A percentile compares a stretch with the other conserved stretches of the same genome.
Conservation (phyloP, 2,888 invertebrate genomes). For the Charanyca ferruginea region DNA sequence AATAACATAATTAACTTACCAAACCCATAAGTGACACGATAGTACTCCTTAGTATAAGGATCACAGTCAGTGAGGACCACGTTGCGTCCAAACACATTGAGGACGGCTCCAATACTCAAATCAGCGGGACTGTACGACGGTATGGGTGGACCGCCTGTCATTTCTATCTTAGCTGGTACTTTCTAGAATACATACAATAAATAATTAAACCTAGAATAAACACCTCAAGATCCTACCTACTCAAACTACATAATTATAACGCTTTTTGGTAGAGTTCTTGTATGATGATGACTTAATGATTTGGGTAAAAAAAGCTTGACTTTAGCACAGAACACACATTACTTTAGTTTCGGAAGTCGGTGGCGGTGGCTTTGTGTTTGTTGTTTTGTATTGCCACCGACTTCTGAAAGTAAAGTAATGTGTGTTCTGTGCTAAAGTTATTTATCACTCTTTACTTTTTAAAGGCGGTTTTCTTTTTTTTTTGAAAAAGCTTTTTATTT, state of each 20-base stretch:
- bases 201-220: not conserved
- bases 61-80: constrained; percentile 96
- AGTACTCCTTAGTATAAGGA: constrained; percentile 96
- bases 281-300: not conserved
- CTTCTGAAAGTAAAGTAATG: too few relatives aligned
- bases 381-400: too few relatives aligned
- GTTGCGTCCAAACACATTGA: constrained; percentile 96
- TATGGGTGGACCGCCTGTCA: constrained; percentile 81
- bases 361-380: too few relatives aligned
- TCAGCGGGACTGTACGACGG: constrained; percentile 93
- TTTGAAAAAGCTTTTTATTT: too few relatives aligned
- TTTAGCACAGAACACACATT: too few relatives aligned
- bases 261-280: not conserved
- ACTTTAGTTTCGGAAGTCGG: too few relatives aligned
- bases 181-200: constrained; percentile 71
- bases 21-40: constrained; percentile 93
- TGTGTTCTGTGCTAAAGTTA: too few relatives aligned
- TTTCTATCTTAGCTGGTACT: constrained; percentile 82
- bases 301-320: not conserved
- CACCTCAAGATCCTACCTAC: not conserved
- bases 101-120: constrained; percentile 94
- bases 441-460: too few relatives aligned
- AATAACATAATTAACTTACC: constrained; percentile 82
- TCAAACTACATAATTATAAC: constrained; percentile 2
- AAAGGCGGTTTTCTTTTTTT: too few relatives aligned